Evolutionary conservation across 2,888 invertebrate genomes (phyloP).

Genomic region (Callosobruchus maculatus): DNA sequence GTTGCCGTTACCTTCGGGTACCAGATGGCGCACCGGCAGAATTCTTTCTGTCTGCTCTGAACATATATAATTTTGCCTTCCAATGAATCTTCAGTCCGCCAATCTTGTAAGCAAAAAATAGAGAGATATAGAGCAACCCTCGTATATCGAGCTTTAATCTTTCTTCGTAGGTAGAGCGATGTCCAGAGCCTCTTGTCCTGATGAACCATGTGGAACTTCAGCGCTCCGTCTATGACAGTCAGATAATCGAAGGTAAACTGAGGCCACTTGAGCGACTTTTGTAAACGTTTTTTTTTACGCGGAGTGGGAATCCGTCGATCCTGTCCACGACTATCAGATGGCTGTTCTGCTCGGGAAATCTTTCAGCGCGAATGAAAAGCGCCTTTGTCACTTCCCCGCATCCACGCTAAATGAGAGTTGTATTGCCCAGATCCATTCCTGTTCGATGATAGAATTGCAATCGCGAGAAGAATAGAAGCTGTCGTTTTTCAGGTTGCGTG

Average conservation of each 20-base stretch:
- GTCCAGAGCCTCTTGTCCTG: too few species aligned
- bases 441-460: neutral
- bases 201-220: too few species aligned
- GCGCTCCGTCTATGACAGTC: neutral
- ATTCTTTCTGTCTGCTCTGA: too few species aligned
- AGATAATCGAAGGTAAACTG: neutral
- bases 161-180: too few species aligned
- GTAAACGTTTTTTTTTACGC: neutral
- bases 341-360: conserved; percentile 1
- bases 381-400: conserved; percentile 5
- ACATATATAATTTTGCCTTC: too few species aligned
- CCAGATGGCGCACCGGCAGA: too few species aligned
- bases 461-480: neutral
- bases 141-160: too few species aligned
- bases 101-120: too few species aligned
- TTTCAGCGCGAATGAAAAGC: conserved; percentile 10
- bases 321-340: neutral
- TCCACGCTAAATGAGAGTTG: conserved; percentile 6
- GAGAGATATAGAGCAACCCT: too few species aligned
- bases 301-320: too few species aligned
- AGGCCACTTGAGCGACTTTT: neutral
- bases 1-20: too few species aligned
- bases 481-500: neutral
- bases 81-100: too few species aligned
- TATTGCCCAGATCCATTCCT: conserved; percentile 5